Base-by-base conservation (phyloP, 2,888 invertebrate genomes). In the Hartigia nigra region DNA sequence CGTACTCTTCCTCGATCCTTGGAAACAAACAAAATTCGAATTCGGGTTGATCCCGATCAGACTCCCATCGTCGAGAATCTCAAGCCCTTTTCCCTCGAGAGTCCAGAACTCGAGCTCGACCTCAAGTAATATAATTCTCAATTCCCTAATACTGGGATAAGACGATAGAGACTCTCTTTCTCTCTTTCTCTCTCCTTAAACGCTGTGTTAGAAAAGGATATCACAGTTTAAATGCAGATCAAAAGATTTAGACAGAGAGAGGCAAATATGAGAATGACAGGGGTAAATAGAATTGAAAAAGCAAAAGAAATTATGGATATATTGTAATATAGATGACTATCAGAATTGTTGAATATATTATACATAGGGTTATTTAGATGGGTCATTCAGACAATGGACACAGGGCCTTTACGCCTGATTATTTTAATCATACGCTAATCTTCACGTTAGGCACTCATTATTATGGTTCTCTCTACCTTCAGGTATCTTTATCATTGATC, bases 1-100 rank as follows among this genome's bases (percentile, higher is more conserved):
- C 92, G 92, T 83, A 92, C 92, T 77, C 88, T 92, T 79, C 93
- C 93, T 32, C 93, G 94, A 69, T 92, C 94, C 12, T 93, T 93
- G 12, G 94, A 95, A 78, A 94, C 95, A 78, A 96, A 96, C 91
- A 94, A 95, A 88, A 96, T 96, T 85, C 93, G 96, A 81, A 96
- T 96, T 82, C 94, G 94, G 87, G 95, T 96, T 74, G 95, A 94
- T 77, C 94, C 94, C 0, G 95, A 95, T 86, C 95, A 95, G 87
- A 93, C 95, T 69, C 93, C 95, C 32, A 94, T 91, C 76, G 91
- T 91, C 76, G 91, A 91, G 80, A 90, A 88, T 82, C 87, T 91
- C 78, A 90, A 90, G 82, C 91, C 91, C 12, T 91, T 91, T 77
- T 84, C 88, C 37, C 84, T 91, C 74, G 91, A 91, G 55, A 90